A percentile compares a stretch with the other conserved stretches of the same genome.
Conservation (phyloP, 2,113 vertebrate species). For the Synodontis membranacea region DNA sequence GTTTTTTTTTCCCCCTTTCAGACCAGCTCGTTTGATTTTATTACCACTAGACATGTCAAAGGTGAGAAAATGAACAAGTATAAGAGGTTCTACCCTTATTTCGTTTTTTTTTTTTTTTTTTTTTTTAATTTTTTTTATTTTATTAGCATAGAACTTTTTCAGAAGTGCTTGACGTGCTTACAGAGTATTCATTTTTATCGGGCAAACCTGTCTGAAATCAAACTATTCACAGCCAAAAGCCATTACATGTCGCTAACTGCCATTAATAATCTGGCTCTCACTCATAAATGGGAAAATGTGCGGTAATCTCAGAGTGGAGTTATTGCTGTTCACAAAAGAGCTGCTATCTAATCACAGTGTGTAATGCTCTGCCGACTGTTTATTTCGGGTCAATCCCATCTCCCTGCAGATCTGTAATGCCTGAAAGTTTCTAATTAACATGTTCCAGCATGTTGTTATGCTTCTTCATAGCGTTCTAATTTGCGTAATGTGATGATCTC, state of each 20-base stretch:
- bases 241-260: conserved; percentile 3
- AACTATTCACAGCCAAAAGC: conserved; percentile 11
- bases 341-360: conserved; percentile 45
- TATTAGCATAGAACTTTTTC: neutral
- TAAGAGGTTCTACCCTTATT: neutral
- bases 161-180: conserved; percentile 1
- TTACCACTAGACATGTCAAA: conserved; percentile 27
- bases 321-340: conserved; percentile 40
- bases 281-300: conserved; percentile 24
- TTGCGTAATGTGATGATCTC: conserved; percentile 66
- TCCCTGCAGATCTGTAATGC: conserved; percentile 48
- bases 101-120: too few species aligned
- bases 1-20: neutral
- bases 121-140: neutral
- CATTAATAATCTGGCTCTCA: conserved; percentile 24
- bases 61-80: conserved; percentile 12
- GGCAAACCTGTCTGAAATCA: neutral
- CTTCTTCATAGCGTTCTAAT: conserved; percentile 57
- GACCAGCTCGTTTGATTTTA: conserved; percentile 36
- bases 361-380: conserved; percentile 47
- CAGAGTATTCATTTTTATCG: neutral
- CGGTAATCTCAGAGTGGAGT: conserved; percentile 31
- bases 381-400: conserved; percentile 52
- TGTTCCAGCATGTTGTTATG: conserved; percentile 55
- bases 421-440: conserved; percentile 59